These are phyloP conservation scores for Salvator merianae DNA, from an alignment of 2,113 vertebrate genomes.

Conservation along the genomic window DNA sequence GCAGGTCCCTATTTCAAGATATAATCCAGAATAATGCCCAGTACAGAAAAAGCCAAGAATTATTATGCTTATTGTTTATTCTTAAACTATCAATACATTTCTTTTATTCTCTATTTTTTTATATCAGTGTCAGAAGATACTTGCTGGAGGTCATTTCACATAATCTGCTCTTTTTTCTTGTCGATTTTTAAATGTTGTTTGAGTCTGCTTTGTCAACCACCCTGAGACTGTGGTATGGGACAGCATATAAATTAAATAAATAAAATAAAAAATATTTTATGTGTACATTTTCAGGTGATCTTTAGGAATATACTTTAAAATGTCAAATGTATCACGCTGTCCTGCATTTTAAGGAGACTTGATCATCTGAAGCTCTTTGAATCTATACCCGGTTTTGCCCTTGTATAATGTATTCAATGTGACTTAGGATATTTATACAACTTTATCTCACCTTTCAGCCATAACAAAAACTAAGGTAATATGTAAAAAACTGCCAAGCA, in stretches of 20 bases:
- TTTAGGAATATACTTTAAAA: neutral
- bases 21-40: too few species aligned
- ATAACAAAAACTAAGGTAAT: neutral
- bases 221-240: too few species aligned
- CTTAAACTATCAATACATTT: conserved; percentile 17
- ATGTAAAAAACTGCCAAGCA: neutral
- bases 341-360: too few species aligned
- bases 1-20: too few species aligned
- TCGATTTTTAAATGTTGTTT: too few species aligned
- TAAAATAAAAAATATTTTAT: too few species aligned
- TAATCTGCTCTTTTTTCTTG: too few species aligned
- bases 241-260: too few species aligned
- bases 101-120: conserved; percentile 1
- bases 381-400: neutral
- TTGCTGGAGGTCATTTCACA: neutral
- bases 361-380: too few species aligned
- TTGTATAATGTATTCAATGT: neutral
- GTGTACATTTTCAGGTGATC: neutral
- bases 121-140: neutral
- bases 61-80: neutral
- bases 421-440: neutral
- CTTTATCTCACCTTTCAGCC: neutral
- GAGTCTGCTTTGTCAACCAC: too few species aligned
- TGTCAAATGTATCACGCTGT: too few species aligned
- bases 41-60: too few species aligned